phyloP scores from a whole-genome alignment of 2,888 invertebrate genomes.

The Subacronicta megacephala region DNA sequence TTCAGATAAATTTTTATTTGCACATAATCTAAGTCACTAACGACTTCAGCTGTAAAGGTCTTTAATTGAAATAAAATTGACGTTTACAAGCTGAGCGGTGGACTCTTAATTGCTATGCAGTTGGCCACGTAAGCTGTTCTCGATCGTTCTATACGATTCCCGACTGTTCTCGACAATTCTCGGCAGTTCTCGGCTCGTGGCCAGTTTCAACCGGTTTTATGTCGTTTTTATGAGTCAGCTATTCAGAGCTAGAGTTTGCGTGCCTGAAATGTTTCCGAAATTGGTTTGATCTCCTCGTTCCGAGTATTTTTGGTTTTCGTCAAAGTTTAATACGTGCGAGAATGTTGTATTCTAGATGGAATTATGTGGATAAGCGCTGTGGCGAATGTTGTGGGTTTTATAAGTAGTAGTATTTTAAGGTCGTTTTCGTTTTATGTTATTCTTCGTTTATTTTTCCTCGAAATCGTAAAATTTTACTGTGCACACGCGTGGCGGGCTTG shows the following conservation, averaged over 20 bases:
- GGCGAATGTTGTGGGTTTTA: slow-evolving; percentile 28
- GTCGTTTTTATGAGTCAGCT: slow-evolving; percentile 60
- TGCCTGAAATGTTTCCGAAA: slow-evolving; percentile 57
- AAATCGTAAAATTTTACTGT: not conserved
- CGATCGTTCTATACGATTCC: slow-evolving; percentile 48
- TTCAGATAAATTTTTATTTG: slow-evolving; percentile 53
- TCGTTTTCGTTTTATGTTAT: slow-evolving; percentile 11
- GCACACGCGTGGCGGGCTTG: too few relatives aligned
- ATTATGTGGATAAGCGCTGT: slow-evolving; percentile 31
- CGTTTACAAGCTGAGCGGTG: slow-evolving; percentile 64
- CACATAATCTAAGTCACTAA: slow-evolving; percentile 60
- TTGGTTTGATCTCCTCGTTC: slow-evolving; percentile 55
- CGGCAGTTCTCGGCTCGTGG: slow-evolving; percentile 46
- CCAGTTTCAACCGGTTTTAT: slow-evolving; percentile 58
- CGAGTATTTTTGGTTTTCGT: slow-evolving; percentile 54
- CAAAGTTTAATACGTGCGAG: slow-evolving; percentile 54
- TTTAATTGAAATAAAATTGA: slow-evolving; percentile 78
- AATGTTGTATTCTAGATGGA: slow-evolving; percentile 37
- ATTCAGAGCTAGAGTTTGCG: slow-evolving; percentile 52
- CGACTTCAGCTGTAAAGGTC: slow-evolving; percentile 63
- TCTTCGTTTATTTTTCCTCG: not conserved
- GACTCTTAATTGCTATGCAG: slow-evolving; percentile 71
- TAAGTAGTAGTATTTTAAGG: slow-evolving; percentile 34
- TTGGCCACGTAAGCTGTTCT: slow-evolving; percentile 66
- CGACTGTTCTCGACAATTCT: slow-evolving; percentile 44